These are phyloP conservation scores for Drosophila baimaii DNA, from an alignment of 1,140 invertebrate genomes.

Conservation along the genomic window DNA sequence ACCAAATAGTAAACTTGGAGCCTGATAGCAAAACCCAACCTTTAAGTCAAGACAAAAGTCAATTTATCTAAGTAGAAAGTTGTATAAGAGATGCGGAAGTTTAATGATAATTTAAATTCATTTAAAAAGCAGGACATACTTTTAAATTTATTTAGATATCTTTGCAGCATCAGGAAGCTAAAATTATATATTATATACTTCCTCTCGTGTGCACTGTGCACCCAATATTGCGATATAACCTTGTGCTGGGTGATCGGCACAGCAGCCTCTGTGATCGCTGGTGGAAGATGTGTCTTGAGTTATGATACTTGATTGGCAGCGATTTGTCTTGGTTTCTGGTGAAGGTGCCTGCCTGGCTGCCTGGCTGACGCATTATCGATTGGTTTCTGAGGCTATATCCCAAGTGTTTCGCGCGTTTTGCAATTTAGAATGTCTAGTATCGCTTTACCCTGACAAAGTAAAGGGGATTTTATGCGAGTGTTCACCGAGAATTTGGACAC, in stretches of 20 bases:
- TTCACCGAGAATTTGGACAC: slow-evolving; percentile 1
- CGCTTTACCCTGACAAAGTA: slow-evolving; percentile 11
- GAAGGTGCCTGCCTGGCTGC: slow-evolving; percentile 34
- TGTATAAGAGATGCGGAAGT: too few species aligned
- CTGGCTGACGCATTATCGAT: slow-evolving; percentile 24
- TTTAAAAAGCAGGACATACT: neutral
- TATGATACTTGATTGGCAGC: slow-evolving; percentile 71
- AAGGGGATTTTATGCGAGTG: slow-evolving; percentile 18
- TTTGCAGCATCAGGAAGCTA: neutral
- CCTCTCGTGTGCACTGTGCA: slow-evolving; percentile 15
- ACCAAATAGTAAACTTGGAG: neutral
- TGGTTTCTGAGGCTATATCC: slow-evolving; percentile 12
- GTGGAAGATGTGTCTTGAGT: slow-evolving; percentile 68
- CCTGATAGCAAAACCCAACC: neutral
- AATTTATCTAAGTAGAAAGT: too few species aligned
- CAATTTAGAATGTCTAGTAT: slow-evolving; percentile 53
- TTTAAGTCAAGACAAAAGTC: neutral
- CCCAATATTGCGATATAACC: slow-evolving; percentile 28
- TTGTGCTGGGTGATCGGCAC: slow-evolving; percentile 33
- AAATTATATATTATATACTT: neutral
- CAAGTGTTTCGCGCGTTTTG: slow-evolving; percentile 42
- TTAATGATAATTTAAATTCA: too few species aligned
- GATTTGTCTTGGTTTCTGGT: slow-evolving; percentile 48
- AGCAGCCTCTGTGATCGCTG: slow-evolving; percentile 30
- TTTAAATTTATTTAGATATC: too few species aligned